phyloP scores from a whole-genome alignment of 2,888 invertebrate species.

The Sisyra nigra region DNA sequence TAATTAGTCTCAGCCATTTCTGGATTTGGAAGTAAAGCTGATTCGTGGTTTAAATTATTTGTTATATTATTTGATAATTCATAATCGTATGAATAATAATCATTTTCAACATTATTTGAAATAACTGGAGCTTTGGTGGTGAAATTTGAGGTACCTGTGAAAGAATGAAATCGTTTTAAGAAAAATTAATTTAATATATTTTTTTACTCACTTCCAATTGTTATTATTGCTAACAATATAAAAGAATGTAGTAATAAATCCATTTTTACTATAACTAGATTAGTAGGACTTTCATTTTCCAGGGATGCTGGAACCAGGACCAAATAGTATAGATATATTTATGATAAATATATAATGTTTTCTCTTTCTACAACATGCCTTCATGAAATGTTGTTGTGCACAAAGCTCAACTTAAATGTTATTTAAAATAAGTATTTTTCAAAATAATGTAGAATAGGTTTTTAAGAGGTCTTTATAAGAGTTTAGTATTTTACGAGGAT shows the following conservation, averaged over 20 bases:
- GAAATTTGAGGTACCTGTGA: neutral
- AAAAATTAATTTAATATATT: neutral
- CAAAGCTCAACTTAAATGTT: no score
- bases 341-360: neutral
- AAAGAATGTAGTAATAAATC: neutral
- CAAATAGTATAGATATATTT: neutral
- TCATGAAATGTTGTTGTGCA: no score
- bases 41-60: constrained; percentile 18
- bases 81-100: constrained; percentile 26
- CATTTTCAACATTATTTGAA: constrained; percentile 19
- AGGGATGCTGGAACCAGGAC: no score
- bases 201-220: neutral
- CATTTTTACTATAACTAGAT: neutral
- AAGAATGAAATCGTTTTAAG: neutral
- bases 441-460: no score
- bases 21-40: constrained; percentile 25
- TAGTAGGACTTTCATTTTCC: no score
- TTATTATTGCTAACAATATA: neutral
- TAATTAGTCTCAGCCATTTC: constrained; percentile 21
- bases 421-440: no score
- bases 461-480: no score
- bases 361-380: no score
- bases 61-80: constrained; percentile 20
- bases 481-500: no score
- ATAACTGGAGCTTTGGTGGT: neutral